A percentile compares a stretch with the other conserved stretches of the same genome.
These are phyloP conservation scores for Alethe castanea DNA, from an alignment of 2,113 vertebrate genomes.

Conservation along the genomic window DNA sequence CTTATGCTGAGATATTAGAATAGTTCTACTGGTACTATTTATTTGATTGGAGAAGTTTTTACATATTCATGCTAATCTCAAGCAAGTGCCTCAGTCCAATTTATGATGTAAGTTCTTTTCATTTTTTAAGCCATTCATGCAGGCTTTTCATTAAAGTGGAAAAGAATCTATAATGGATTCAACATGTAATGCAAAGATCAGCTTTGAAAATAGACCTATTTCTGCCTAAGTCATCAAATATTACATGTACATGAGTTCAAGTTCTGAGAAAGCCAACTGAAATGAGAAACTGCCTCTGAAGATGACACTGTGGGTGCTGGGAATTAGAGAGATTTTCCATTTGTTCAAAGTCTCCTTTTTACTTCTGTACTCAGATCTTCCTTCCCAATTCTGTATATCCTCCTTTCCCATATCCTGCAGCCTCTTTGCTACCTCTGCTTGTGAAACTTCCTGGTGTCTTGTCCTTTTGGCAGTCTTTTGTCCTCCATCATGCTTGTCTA, in stretches of 20 bases:
- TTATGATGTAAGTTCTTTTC: not conserved
- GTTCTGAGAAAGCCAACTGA: constrained; percentile 24
- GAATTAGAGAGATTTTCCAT: not conserved
- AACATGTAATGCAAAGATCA: constrained; percentile 55
- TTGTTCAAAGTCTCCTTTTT: not conserved
- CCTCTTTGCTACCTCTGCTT: not conserved
- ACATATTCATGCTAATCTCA: constrained; percentile 11
- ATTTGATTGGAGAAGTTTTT: constrained; percentile 12
- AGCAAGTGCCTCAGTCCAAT: not conserved
- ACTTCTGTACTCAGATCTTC: not conserved
- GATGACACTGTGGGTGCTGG: not conserved
- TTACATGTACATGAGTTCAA: not conserved
- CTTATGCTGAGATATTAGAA: not conserved
- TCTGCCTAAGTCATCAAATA: constrained; percentile 59
- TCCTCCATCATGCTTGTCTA: not conserved
- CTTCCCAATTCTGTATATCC: not conserved
- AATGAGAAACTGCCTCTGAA: constrained; percentile 19
- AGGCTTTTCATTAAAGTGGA: constrained; percentile 52
- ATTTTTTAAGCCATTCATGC: constrained; percentile 16
- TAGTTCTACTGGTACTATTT: not conserved
- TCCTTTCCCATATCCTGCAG: not conserved
- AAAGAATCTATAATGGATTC: constrained; percentile 41
- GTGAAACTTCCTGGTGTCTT: not conserved
- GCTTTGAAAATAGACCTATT: constrained; percentile 58
- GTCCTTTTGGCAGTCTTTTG: not conserved